Evolutionary conservation across 2,797 vertebrate species (phyloP).

Genomic region (Macropodus opercularis): DNA sequence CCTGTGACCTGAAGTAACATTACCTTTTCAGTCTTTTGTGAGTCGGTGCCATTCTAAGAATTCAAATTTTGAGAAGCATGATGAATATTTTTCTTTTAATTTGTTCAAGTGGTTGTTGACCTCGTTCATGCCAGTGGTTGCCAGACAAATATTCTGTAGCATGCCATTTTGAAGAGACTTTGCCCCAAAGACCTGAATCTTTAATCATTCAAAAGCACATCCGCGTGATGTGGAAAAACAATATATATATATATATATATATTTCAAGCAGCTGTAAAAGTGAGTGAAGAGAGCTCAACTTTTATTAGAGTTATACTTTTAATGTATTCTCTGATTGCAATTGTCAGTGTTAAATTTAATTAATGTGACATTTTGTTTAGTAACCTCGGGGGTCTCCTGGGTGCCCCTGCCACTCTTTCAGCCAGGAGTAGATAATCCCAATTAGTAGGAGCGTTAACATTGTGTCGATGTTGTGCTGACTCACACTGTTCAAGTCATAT

Average conservation of each 20-base stretch:
- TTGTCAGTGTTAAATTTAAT: not conserved
- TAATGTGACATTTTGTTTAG: not conserved
- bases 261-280: not conserved
- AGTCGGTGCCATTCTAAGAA: not conserved
- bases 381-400: not conserved
- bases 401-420: not conserved
- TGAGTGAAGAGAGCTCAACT: not conserved
- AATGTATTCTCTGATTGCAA: not conserved
- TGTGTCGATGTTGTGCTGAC: not conserved
- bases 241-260: not conserved
- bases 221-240: not conserved
- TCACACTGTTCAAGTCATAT: not conserved
- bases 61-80: not conserved
- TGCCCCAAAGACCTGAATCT: not conserved
- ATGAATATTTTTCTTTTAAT: not conserved
- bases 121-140: not conserved
- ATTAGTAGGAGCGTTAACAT: not conserved
- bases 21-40: not conserved
- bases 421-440: constrained; percentile 3
- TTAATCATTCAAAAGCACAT: constrained; percentile 7
- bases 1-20: not conserved
- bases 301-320: not conserved
- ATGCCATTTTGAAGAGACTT: constrained; percentile 3
- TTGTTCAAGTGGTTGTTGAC: not conserved
- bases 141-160: not conserved